A percentile compares a stretch with the other conserved stretches of the same genome.
These are phyloP conservation scores for Nemopilema nomurai DNA, from an alignment of 30 jellyfish, hydroid and myxozoan species.

Conservation along the genomic window DNA sequence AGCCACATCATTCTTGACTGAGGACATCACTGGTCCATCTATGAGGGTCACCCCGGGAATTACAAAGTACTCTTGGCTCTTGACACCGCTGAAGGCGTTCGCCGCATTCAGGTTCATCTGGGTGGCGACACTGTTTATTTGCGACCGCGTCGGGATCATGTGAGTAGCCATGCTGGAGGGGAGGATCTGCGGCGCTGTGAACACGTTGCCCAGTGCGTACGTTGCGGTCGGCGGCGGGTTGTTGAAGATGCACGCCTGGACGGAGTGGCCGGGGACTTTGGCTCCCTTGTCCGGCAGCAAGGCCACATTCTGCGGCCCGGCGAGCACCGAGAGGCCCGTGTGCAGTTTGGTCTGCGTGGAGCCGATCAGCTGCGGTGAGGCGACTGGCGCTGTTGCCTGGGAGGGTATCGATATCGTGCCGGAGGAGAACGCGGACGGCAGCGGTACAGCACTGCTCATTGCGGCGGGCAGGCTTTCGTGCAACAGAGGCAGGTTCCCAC, in stretches of 20 bases:
- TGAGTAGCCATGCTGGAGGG: conserved; percentile 12
- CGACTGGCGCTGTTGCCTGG: conserved; percentile 48
- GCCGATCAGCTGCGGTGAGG: conserved; percentile 17
- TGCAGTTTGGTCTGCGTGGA: conserved; percentile 47
- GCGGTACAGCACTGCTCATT: neutral
- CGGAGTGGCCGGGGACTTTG: conserved; percentile 16
- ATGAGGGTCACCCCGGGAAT: neutral
- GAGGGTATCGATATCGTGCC: conserved; percentile 33
- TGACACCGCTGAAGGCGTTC: neutral
- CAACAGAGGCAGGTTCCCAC: neutral
- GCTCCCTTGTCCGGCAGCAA: conserved; percentile 25
- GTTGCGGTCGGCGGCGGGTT: conserved; percentile 2
- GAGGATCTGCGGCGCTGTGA: conserved; percentile 1
- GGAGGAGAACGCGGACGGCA: conserved; percentile 23
- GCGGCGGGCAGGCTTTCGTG: conserved; percentile 14
- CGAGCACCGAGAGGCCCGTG: conserved; percentile 15
- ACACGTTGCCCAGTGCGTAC: neutral
- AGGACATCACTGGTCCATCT: neutral
- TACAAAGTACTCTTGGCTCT: conserved; percentile 8
- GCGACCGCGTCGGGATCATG: neutral
- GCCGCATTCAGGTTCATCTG: neutral
- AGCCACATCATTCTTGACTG: neutral
- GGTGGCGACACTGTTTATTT: neutral
- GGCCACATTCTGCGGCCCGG: conserved; percentile 3
- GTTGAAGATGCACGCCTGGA: conserved; percentile 25